These are phyloP conservation scores for Mustela nigripes DNA, from an alignment of 2,113 vertebrate species.

Conservation along the genomic window DNA sequence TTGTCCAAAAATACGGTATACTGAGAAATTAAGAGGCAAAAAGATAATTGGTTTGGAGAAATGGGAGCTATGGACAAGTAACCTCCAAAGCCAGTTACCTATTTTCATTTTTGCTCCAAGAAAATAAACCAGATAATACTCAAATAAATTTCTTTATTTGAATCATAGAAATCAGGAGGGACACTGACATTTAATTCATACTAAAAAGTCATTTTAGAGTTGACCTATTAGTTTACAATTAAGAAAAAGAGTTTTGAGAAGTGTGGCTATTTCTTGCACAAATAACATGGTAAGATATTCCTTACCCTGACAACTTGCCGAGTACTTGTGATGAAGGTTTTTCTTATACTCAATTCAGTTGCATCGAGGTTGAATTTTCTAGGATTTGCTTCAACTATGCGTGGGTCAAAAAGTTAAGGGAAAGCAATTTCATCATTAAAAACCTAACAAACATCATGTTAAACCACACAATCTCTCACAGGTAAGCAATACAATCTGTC, in stretches of 20 bases:
- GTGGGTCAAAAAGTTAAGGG: slow-evolving; percentile 88
- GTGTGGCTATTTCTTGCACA: not conserved
- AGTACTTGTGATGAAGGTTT: slow-evolving; percentile 96
- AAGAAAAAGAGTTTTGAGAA: not conserved
- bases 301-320: slow-evolving; percentile 95
- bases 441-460: not conserved
- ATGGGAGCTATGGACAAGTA: not conserved
- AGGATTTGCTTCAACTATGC: slow-evolving; percentile 98
- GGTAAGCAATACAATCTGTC: not conserved
- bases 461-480: not conserved
- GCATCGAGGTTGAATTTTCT: slow-evolving; percentile 98
- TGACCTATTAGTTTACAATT: not conserved
- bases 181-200: slow-evolving; percentile 31
- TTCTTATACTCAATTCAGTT: slow-evolving; percentile 94
- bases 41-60: not conserved
- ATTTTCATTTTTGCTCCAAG: not conserved
- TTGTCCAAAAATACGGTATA: slow-evolving; percentile 1
- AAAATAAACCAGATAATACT: not conserved
- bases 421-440: not conserved
- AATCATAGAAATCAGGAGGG: not conserved
- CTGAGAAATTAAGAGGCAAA: not conserved
- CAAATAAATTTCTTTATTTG: not conserved
- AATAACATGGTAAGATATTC: not conserved
- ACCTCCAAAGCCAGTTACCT: not conserved
- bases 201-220: not conserved